Evolutionary conservation across 2,797 vertebrate genomes (phyloP), one percentile per base, ranked within the genome.

Genomic region (Microhierax caerulescens): DNA sequence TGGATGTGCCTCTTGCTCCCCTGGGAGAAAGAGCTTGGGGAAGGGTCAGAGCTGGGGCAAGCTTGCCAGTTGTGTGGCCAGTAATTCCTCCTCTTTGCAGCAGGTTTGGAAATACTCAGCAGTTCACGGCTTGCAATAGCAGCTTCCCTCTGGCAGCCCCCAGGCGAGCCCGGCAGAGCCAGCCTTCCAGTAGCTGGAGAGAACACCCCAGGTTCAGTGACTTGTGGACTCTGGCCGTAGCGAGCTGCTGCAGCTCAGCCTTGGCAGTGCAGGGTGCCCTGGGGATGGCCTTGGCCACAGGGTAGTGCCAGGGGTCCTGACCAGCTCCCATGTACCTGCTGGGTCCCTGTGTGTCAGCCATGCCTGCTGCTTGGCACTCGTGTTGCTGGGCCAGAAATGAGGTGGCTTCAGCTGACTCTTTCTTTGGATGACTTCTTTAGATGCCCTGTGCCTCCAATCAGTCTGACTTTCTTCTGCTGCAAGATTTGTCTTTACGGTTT

Each of bases 121-220:
- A 25, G 19, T 45, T 43, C 22, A 0, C 6, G 32, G 50, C 14
- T 75, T 74, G 39, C 24, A 17, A 7, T 11, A 47, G 25, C 47
- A 45, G 56, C 50, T 74, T 5, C 21, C 11, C 45, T 7, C 3
- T 21, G 57, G 51, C 70, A 92, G 72, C 59, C 45, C 22, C 59
- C 27, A 2, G 73, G 37, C 51, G 20, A 10, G 21, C 60, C 27
- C 57, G 28, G 76, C 9, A 11, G 37, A 76, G 28, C 34, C 36
- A 48, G 43, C 27, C 18, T 53, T n/a, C 36, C 15, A 27, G 54
- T 27, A 59, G 36, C 39, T 25, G 64, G 21, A 43, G 30, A 69
- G 56, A 32, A 8, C 3, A 0, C 3, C 15, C n/a, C 41, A 1
- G 19, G 43, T 60, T 2, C 14, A 3, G 36, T 48, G 60, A 34